Evolutionary conservation across 1,140 invertebrate species (phyloP).

Genomic region (Drosophila pachea): DNA sequence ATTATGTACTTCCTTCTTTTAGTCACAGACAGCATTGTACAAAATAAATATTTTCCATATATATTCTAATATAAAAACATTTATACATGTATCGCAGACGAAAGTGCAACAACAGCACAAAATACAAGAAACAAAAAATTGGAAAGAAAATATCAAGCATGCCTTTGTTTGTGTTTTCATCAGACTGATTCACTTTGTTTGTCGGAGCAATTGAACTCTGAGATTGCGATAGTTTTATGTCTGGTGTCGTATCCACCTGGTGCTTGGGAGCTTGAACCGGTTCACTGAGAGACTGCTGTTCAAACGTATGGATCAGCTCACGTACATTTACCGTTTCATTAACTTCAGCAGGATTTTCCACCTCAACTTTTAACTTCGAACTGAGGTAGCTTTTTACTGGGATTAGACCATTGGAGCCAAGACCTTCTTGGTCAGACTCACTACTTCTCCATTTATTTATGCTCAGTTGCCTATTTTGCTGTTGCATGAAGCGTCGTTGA

Average conservation of each 20-base stretch:
- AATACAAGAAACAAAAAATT: too few relatives aligned
- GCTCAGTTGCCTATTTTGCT: slow-evolving; percentile 11
- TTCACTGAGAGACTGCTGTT: slow-evolving; percentile 48
- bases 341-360: not conserved
- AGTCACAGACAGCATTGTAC: not conserved
- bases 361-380: not conserved
- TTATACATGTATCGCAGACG: too few relatives aligned
- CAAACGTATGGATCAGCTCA: slow-evolving; percentile 83
- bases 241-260: not conserved
- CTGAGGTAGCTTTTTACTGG: too few relatives aligned
- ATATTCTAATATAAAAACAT: too few relatives aligned
- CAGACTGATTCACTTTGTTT: not conserved
- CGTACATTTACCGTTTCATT: slow-evolving; percentile 82
- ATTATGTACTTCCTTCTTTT: too few relatives aligned
- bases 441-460: not conserved
- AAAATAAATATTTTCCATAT: too few relatives aligned
- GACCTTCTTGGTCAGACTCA: too few relatives aligned
- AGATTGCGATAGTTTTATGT: not conserved
- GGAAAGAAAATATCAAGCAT: not conserved
- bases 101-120: too few relatives aligned
- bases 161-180: slow-evolving; percentile 5
- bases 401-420: too few relatives aligned
- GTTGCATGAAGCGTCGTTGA: slow-evolving; percentile 36
- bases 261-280: slow-evolving; percentile 1
- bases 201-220: not conserved